Base-by-base conservation (phyloP, 2,888 invertebrate genomes). In the Dichetophora obliterata region DNA sequence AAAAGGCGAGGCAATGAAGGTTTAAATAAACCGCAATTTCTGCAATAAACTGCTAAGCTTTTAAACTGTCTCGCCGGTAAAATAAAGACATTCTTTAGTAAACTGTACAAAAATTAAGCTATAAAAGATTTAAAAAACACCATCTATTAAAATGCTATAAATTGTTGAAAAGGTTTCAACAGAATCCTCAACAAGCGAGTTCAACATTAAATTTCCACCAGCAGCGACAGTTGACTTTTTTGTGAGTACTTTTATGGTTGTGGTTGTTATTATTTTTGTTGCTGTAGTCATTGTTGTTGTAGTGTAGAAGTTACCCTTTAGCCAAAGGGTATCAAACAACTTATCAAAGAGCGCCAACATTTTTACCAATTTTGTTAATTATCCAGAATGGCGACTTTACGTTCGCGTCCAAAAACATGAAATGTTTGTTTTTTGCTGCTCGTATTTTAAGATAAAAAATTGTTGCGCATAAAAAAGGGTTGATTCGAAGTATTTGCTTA, bases 91-190 rank as follows among this genome's bases (percentile, higher is more conserved):
- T 61, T 24, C 27, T 24, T 27, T 22, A 24, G 16, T 16, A 27
- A 27, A 27, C 22, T 31, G 14, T 11, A 27, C 2, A 54, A 54
- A 54, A 54, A 54, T 8, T 6, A 54, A 54, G 22, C 22, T 54
- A n/a, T 22, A 54, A 54, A 61, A 31, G 5, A 31, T 24, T 4
- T 27, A 16, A 24, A 61, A 9, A 61, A 9, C 14, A 61, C 27
- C 59, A 24, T 61, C 59, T 24, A 61, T 61, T 61, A 31, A 61
- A 61, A 61, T 24, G 59, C 59, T 61, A 27, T 61, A 16, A 19
- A 22, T 27, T 61, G 59, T 11, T 43, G 24, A 19, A 16, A 16
- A 61, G 59, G 14, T 61, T 61, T 22, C 22, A 61, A 27, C 59
- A 27, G 14, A 27, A 61, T 61, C 16, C 27, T 16, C n/a, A n/a